phyloP scores from a whole-genome alignment of 2,888 invertebrate species.

The Pheosia tremula region DNA sequence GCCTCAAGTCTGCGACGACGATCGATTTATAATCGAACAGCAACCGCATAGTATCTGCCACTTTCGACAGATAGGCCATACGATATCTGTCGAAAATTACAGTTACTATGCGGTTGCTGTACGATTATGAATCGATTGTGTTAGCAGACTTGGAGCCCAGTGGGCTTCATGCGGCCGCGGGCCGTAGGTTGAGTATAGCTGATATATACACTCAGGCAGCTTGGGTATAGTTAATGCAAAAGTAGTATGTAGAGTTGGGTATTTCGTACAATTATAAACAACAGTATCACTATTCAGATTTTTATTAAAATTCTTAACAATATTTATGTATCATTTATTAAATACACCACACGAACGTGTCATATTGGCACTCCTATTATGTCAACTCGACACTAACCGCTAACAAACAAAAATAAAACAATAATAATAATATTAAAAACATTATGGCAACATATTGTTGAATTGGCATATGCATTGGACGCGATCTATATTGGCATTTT shows the following conservation, averaged over 20 bases:
- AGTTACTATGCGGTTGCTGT: too few relatives aligned
- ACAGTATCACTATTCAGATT: slow-evolving; percentile 62
- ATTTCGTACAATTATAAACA: slow-evolving; percentile 41
- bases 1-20: too few relatives aligned
- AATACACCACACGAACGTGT: slow-evolving; percentile 68
- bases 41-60: too few relatives aligned
- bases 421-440: slow-evolving; percentile 49
- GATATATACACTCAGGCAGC: too few relatives aligned
- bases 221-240: neutral
- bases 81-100: too few relatives aligned
- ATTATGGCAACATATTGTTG: slow-evolving; percentile 41
- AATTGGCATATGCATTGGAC: slow-evolving; percentile 41
- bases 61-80: too few relatives aligned
- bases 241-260: slow-evolving; percentile 11
- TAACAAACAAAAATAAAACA: slow-evolving; percentile 42
- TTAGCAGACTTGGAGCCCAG: too few relatives aligned
- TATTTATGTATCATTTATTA: slow-evolving; percentile 71
- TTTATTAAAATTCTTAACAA: slow-evolving; percentile 77
- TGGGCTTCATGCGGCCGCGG: too few relatives aligned
- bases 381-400: slow-evolving; percentile 53
- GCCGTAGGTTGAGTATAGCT: too few relatives aligned
- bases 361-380: slow-evolving; percentile 72
- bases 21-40: too few relatives aligned
- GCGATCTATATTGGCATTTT: slow-evolving; percentile 43
- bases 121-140: too few relatives aligned